Conservation (phyloP, 2,113 vertebrate species). For the Tetrax tetrax region DNA sequence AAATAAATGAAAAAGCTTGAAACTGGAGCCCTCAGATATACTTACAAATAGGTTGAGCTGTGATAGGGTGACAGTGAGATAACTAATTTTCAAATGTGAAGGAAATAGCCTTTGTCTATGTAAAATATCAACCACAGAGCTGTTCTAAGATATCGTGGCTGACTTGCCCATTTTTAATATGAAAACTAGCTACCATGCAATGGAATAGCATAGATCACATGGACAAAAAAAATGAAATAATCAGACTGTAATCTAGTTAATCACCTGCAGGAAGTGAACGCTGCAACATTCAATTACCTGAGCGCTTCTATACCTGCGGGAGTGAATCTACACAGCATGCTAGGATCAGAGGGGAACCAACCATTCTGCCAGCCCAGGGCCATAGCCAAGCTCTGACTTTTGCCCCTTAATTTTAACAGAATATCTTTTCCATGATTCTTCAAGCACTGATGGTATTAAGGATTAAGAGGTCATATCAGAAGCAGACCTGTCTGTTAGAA, state of each 20-base stretch:
- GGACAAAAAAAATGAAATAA: background rate
- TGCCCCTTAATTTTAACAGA: background rate
- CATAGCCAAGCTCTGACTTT: background rate
- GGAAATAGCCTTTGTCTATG: background rate
- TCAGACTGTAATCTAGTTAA: background rate
- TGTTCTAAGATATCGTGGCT: background rate
- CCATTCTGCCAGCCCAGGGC: rapidly evolving
- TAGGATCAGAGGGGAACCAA: background rate
- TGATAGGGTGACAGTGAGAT: background rate
- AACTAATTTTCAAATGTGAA: background rate
- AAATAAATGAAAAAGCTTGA: background rate
- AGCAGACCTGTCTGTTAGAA: background rate
- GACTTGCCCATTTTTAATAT: background rate
- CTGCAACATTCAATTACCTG: background rate
- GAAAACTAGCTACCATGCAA: background rate
- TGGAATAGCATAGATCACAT: background rate
- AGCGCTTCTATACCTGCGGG: background rate
- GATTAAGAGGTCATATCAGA: background rate
- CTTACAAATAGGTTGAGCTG: background rate
- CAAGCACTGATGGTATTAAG: background rate
- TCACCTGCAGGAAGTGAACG: background rate
- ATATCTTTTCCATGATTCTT: background rate
- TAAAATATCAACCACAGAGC: background rate
- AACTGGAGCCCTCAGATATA: background rate
- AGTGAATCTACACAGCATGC: background rate